These are phyloP conservation scores for Pantala flavescens DNA, from an alignment of 1,140 invertebrate genomes.

Conservation along the genomic window DNA sequence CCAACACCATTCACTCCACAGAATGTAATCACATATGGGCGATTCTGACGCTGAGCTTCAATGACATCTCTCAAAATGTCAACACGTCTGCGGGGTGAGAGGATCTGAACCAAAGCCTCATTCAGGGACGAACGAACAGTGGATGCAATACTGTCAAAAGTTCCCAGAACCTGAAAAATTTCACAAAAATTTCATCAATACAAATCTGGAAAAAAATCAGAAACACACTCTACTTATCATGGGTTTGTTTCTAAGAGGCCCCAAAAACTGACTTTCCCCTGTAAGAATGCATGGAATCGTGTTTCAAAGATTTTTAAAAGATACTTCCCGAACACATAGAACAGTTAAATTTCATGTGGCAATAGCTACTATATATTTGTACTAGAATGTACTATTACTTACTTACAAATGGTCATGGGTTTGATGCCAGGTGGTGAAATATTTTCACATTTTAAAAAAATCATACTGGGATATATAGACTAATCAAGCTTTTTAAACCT, in stretches of 20 bases:
- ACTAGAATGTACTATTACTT: too few relatives aligned
- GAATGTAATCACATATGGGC: constrained; percentile 94
- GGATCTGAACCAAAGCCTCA: constrained; percentile 78
- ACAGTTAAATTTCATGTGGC: not conserved
- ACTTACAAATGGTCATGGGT: too few relatives aligned
- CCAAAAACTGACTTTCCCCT: too few relatives aligned
- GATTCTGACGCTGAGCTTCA: constrained; percentile 65
- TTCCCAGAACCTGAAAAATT: constrained; percentile 54
- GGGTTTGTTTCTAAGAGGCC: too few relatives aligned
- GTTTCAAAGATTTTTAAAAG: too few relatives aligned
- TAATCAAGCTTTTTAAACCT: too few relatives aligned
- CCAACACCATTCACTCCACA: constrained; percentile 99
- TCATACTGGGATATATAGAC: too few relatives aligned
- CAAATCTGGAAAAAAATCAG: constrained; percentile 14
- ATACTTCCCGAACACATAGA: too few relatives aligned
- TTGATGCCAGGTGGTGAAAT: too few relatives aligned
- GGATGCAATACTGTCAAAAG: constrained; percentile 79
- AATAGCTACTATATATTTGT: too few relatives aligned
- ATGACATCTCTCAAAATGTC: constrained; percentile 95
- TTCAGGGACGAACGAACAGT: constrained; percentile 73
- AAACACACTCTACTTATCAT: not conserved
- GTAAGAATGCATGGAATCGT: too few relatives aligned
- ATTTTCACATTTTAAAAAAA: too few relatives aligned
- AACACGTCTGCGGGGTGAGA: constrained; percentile 88
- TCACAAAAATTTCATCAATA: constrained; percentile 22